These are phyloP conservation scores for Tragelaphus strepsiceros DNA, from an alignment of 2,113 vertebrate species.

Conservation along the genomic window DNA sequence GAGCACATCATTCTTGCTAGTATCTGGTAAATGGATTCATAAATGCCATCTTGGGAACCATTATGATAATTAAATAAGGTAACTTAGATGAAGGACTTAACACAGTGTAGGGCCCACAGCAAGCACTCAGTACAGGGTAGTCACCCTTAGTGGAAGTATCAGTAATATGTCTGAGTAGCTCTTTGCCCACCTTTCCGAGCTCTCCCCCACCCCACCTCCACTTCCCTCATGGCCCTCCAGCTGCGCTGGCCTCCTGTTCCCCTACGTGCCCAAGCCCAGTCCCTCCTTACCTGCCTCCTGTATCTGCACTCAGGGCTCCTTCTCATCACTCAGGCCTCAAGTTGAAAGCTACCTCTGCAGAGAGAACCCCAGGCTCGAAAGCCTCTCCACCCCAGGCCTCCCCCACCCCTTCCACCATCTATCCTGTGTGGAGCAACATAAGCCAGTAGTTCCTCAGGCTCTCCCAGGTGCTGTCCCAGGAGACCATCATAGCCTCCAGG, in stretches of 20 bases:
- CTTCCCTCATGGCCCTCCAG: not conserved
- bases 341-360: not conserved
- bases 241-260: not conserved
- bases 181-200: not conserved
- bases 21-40: not conserved
- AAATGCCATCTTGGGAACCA: not conserved
- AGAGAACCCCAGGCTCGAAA: not conserved
- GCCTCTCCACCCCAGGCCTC: not conserved
- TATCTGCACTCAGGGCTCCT: not conserved
- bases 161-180: not conserved
- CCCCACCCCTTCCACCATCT: not conserved
- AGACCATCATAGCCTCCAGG: not conserved
- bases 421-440: not conserved
- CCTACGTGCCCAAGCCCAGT: not conserved
- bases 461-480: not conserved
- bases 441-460: not conserved
- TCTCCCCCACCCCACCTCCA: not conserved
- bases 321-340: not conserved
- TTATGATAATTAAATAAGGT: not conserved
- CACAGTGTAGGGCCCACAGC: accelerated
- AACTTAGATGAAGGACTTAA: not conserved
- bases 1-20: not conserved
- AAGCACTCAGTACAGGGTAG: not conserved
- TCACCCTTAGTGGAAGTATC: not conserved
- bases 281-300: not conserved